phyloP scores from a whole-genome alignment of 2,797 vertebrate genomes.

The Hyperoplus lanceolatus region DNA sequence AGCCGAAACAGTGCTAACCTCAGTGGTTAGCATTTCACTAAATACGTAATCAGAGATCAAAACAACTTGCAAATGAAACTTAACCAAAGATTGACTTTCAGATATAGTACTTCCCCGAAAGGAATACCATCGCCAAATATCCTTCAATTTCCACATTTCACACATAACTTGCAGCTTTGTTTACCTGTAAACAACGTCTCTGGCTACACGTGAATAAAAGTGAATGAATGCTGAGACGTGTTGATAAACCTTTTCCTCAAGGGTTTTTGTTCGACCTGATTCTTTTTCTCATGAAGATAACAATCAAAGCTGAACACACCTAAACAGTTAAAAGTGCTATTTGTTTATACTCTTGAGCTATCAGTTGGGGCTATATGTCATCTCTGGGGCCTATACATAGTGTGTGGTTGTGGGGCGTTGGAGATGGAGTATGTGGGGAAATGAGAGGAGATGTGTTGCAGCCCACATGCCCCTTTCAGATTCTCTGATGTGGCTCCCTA shows the following conservation, averaged over 20 bases:
- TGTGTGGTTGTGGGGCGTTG: constrained; percentile 74
- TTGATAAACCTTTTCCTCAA: constrained; percentile 42
- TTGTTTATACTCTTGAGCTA: constrained; percentile 65
- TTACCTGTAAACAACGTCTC: constrained; percentile 43
- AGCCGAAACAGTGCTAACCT: constrained; percentile 5
- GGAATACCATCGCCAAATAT: constrained; percentile 22
- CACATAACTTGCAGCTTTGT: constrained; percentile 41
- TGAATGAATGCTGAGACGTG: constrained; percentile 37
- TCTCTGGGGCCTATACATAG: constrained; percentile 67
- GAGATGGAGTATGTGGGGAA: constrained; percentile 74
- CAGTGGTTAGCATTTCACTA: constrained; percentile 13
- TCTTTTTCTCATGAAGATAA: constrained; percentile 51
- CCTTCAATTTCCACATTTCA: constrained; percentile 48
- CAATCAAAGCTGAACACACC: constrained; percentile 35
- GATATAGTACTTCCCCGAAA: constrained; percentile 39
- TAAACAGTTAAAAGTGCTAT: constrained; percentile 66
- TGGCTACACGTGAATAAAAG: constrained; percentile 24
- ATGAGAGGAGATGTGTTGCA: constrained; percentile 79
- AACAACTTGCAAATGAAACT: constrained; percentile 17
- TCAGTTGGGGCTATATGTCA: constrained; percentile 63
- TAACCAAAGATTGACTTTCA: constrained; percentile 11
- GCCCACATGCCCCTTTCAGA: constrained; percentile 76
- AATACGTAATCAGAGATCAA: constrained; percentile 4
- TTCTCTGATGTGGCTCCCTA: constrained; percentile 83
- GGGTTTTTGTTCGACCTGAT: constrained; percentile 34